phyloP scores from a whole-genome alignment of 2,797 vertebrate species.

The Microctenopoma stevenorrisi region DNA sequence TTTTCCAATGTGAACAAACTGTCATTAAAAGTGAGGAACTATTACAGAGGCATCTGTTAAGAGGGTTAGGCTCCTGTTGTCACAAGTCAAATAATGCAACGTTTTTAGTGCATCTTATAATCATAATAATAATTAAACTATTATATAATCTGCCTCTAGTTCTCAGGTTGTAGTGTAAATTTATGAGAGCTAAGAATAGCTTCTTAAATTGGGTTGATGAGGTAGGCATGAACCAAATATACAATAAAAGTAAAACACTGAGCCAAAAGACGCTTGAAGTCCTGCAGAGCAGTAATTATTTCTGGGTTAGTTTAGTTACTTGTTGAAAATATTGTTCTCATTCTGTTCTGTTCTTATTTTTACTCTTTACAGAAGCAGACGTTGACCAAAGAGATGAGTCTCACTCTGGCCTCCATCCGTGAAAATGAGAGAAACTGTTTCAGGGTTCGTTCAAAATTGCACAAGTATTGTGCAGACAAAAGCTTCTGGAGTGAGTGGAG shows the following conservation, averaged over 20 bases:
- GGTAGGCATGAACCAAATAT: too few species aligned
- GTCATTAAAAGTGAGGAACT: not conserved
- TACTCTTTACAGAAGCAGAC: conserved; percentile 39
- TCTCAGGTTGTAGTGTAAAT: not conserved
- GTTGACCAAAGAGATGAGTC: conserved; percentile 34
- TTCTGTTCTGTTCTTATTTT: not conserved
- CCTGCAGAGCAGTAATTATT: not conserved
- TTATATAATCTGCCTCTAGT: not conserved
- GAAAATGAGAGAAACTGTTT: conserved; percentile 63
- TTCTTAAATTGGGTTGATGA: too few species aligned
- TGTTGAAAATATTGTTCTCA: not conserved
- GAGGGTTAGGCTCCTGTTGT: not conserved
- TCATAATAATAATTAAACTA: not conserved
- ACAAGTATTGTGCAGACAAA: conserved; percentile 70
- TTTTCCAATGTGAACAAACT: not conserved
- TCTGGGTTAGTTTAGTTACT: not conserved
- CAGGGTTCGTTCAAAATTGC: conserved; percentile 75
- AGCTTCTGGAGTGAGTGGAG: conserved; percentile 85
- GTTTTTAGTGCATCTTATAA: not conserved
- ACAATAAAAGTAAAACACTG: not conserved
- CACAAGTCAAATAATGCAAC: not conserved
- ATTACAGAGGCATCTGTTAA: not conserved
- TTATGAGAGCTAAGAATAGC: not conserved
- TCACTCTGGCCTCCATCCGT: conserved; percentile 18
- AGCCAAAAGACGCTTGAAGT: not conserved